phyloP scores from a whole-genome alignment of 2,113 vertebrate genomes.

The Neopipo cinnamomea region DNA sequence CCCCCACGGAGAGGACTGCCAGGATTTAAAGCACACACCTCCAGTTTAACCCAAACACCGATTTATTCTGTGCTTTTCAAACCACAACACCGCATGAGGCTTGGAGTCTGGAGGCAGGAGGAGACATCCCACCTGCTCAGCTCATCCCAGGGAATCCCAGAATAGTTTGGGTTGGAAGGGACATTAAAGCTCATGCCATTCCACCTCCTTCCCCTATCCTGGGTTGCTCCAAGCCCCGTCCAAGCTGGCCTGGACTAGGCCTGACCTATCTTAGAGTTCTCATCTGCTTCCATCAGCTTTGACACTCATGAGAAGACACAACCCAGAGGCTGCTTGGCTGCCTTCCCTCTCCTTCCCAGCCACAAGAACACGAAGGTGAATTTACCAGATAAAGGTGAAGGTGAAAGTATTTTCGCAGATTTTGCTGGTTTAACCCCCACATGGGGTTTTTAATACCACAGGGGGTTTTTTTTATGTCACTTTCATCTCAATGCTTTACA shows the following conservation, averaged over 20 bases:
- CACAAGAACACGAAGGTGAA: not conserved
- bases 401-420: fast-evolving
- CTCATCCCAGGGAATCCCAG: not conserved
- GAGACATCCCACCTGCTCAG: fast-evolving
- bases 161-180: not conserved
- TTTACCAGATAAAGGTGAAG: not conserved
- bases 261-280: not conserved
- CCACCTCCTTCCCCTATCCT: fast-evolving
- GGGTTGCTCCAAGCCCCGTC: fast-evolving
- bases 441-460: not conserved
- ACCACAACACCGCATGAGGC: fast-evolving
- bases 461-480: not conserved
- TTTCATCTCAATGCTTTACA: not conserved
- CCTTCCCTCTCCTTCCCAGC: not conserved
- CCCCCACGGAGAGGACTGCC: not conserved
- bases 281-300: not conserved
- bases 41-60: not conserved
- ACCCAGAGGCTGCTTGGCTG: not conserved
- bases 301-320: not conserved
- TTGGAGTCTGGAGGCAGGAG: not conserved
- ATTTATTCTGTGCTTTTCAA: not conserved
- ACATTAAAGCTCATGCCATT: not conserved
- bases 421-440: not conserved
- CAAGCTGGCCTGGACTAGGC: not conserved
- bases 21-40: not conserved